These are phyloP conservation scores for Coccyzus lansbergi DNA, from an alignment of 2,797 vertebrate genomes.

Conservation along the genomic window DNA sequence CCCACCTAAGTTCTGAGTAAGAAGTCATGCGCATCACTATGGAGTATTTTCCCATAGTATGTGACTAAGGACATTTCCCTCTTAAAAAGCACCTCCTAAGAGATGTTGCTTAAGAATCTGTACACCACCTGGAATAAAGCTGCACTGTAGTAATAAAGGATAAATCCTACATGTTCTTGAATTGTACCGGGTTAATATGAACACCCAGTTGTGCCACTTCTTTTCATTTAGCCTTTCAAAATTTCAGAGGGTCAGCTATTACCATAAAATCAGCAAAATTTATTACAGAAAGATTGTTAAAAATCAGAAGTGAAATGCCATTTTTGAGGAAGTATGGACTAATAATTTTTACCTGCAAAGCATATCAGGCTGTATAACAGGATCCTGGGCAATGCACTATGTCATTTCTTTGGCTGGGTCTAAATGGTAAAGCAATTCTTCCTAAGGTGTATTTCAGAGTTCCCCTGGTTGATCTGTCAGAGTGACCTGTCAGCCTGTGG, in stretches of 20 bases:
- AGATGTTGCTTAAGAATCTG: background rate
- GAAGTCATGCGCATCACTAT: background rate
- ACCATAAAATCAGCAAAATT: background rate
- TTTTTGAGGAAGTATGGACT: background rate
- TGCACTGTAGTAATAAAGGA: background rate
- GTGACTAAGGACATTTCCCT: background rate
- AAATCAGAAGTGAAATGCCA: background rate
- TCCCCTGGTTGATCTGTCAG: background rate
- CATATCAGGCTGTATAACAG: background rate
- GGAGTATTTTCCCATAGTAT: background rate
- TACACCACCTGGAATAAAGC: background rate
- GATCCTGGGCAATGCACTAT: background rate
- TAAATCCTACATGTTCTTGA: conserved; percentile 7
- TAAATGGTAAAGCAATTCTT: background rate
- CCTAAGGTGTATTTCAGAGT: background rate
- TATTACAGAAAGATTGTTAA: background rate
- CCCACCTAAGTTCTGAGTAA: background rate
- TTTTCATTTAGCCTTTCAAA: conserved; percentile 9
- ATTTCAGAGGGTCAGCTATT: background rate
- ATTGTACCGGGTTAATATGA: background rate
- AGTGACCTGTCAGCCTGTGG: background rate
- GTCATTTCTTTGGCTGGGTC: background rate
- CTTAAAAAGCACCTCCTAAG: background rate
- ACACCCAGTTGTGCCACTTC: background rate
- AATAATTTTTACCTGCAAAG: background rate